phyloP scores from a whole-genome alignment of 2,113 vertebrate species.

The Antechinus flavipes region DNA sequence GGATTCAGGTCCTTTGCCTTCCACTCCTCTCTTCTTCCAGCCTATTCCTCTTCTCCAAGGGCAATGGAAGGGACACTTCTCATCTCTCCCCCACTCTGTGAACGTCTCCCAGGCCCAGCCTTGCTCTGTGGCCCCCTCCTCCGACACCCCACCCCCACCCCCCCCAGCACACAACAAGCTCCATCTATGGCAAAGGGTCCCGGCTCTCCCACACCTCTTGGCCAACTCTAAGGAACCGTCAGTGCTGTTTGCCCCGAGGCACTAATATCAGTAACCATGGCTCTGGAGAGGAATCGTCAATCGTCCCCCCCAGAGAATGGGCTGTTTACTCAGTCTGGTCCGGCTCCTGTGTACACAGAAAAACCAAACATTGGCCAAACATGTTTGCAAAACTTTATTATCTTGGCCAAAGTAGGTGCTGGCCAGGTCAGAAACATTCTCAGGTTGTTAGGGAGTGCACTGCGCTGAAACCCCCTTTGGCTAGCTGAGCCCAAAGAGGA shows the following conservation, averaged over 20 bases:
- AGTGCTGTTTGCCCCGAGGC: not conserved
- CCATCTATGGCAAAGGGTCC: not conserved
- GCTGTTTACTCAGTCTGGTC: not conserved
- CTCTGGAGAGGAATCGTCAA: not conserved
- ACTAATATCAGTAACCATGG: not conserved
- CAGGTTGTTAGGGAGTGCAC: conserved; percentile 64
- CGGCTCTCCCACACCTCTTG: not conserved
- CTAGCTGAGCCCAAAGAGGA: conserved; percentile 54
- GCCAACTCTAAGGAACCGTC: not conserved
- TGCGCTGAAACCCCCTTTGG: conserved; percentile 61
- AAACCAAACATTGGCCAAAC: conserved; percentile 13
- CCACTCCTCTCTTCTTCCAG: not conserved
- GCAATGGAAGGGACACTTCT: not conserved
- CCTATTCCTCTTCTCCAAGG: not conserved
- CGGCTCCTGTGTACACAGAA: not conserved
- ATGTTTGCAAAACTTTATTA: conserved; percentile 79
- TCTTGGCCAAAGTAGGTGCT: conserved; percentile 33
- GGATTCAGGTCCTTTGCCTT: not conserved
- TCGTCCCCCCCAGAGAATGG: not conserved
- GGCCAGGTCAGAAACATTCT: conserved; percentile 11
- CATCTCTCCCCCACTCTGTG: not conserved
- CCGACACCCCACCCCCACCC: not conserved
- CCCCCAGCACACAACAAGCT: not conserved
- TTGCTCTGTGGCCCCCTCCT: too few relatives aligned
- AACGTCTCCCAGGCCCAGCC: not conserved